Conservation (phyloP, 2,888 invertebrate genomes). For the Diarsia rubi region DNA sequence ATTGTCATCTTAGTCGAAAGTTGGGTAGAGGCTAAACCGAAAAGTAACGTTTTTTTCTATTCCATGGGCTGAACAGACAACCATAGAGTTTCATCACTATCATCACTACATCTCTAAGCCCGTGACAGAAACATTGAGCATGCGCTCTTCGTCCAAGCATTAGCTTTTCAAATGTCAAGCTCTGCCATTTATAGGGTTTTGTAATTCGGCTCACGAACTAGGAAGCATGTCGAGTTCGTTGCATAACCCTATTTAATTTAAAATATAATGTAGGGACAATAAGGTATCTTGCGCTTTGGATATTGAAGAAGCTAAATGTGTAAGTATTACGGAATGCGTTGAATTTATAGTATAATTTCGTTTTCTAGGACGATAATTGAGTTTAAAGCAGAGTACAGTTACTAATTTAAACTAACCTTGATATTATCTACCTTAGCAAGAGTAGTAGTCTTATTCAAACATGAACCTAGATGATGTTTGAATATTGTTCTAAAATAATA, state of each 20-base stretch:
- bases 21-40: too few species aligned
- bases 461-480: too few species aligned
- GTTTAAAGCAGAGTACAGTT: background rate
- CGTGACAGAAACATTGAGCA: conserved; percentile 49
- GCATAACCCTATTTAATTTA: conserved; percentile 55
- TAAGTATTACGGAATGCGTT: background rate
- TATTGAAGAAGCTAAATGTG: background rate
- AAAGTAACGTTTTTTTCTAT: too few species aligned
- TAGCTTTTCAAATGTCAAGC: conserved; percentile 73
- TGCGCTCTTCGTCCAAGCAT: conserved; percentile 59
- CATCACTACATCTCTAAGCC: conserved; percentile 8
- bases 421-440: too few species aligned
- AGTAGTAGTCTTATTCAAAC: too few species aligned
- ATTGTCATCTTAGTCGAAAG: background rate
- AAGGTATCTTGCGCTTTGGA: conserved; percentile 6
- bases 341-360: background rate
- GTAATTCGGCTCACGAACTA: conserved; percentile 67
- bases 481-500: background rate
- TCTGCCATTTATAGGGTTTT: conserved; percentile 62
- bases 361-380: background rate
- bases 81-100: background rate
- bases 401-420: background rate
- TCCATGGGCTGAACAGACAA: background rate
- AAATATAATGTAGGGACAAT: conserved; percentile 38
- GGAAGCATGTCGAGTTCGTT: conserved; percentile 58